Evolutionary conservation across 1,140 invertebrate genomes (phyloP).

Genomic region (Pentalonia nigronervosa): DNA sequence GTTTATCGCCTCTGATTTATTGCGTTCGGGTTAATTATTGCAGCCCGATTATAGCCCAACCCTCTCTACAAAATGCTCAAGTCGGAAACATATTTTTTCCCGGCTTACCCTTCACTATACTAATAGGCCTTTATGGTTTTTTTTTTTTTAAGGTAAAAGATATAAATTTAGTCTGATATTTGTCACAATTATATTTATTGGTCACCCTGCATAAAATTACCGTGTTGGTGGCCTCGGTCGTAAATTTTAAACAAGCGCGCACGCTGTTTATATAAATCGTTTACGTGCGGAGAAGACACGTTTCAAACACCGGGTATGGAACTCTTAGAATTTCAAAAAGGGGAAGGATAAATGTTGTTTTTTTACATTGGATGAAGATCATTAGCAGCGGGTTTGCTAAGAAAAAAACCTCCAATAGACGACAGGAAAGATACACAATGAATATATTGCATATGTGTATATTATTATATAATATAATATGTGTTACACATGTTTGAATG

Average conservation of each 20-base stretch:
- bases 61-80: conserved; percentile 38
- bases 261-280: conserved; percentile 35
- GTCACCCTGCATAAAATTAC: conserved; percentile 44
- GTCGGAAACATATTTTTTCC: conserved; percentile 52
- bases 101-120: conserved; percentile 31
- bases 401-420: not conserved
- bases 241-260: conserved; percentile 27
- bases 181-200: conserved; percentile 50
- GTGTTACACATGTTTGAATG: not conserved
- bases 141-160: conserved; percentile 40
- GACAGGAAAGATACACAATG: not conserved
- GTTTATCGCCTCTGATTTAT: conserved; percentile 53
- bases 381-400: not conserved
- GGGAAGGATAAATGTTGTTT: conserved; percentile 1
- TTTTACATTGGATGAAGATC: not conserved
- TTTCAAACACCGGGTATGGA: not conserved
- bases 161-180: conserved; percentile 30
- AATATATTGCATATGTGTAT: not conserved
- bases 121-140: conserved; percentile 45
- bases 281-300: conserved; percentile 33
- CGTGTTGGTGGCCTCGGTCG: conserved; percentile 35
- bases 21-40: conserved; percentile 50
- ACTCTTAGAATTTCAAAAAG: not conserved
- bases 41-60: conserved; percentile 39
- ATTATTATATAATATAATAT: not conserved